These are phyloP conservation scores for Platycercus adscitus DNA, from an alignment of 2,113 vertebrate species.

Conservation along the genomic window DNA sequence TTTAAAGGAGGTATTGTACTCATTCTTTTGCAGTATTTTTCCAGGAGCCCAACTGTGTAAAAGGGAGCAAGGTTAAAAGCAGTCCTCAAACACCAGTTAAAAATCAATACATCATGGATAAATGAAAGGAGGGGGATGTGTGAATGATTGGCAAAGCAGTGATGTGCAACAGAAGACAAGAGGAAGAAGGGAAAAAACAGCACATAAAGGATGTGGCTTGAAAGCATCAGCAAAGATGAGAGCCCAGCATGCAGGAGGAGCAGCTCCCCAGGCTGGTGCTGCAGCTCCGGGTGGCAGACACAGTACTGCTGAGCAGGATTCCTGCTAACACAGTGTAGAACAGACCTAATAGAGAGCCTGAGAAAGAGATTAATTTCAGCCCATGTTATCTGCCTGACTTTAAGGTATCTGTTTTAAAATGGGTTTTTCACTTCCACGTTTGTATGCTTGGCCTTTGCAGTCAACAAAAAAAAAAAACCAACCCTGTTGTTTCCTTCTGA, in stretches of 20 bases:
- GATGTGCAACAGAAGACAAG: neutral
- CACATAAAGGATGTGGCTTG: neutral
- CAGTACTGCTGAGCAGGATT: neutral
- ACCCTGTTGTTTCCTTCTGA: neutral
- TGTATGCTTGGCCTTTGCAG: neutral
- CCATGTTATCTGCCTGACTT: accelerated
- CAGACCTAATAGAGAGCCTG: neutral
- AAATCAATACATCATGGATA: neutral
- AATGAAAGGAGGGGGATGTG: neutral
- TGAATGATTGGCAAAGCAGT: neutral
- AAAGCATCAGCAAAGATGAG: neutral
- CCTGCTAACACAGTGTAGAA: accelerated
- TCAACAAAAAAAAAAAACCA: neutral
- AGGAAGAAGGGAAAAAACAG: neutral
- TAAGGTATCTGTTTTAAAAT: neutral
- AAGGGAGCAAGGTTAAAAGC: neutral
- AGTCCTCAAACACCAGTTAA: neutral
- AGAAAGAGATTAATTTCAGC: neutral
- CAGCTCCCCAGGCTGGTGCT: accelerated
- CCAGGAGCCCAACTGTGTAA: neutral
- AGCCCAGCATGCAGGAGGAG: neutral
- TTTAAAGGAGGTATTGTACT: neutral
- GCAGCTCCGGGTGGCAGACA: accelerated
- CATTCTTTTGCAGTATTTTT: neutral
- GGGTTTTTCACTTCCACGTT: neutral